Evolutionary conservation across 2,888 invertebrate species (phyloP).

Genomic region (Stenchaetothrips biformis): DNA sequence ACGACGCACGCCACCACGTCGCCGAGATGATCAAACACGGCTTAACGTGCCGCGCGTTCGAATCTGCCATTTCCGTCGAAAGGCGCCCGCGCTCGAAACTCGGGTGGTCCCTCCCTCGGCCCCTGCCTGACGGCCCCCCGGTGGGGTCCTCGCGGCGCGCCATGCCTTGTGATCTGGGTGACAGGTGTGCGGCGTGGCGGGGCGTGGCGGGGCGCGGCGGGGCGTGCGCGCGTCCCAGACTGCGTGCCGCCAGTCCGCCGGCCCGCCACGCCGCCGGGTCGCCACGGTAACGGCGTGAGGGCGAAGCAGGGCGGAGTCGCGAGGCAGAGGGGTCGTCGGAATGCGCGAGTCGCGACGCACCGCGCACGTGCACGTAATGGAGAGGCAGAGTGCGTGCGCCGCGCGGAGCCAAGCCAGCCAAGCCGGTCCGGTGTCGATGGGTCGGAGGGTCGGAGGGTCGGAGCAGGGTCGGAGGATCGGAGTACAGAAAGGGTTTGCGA

Average conservation of each 20-base stretch:
- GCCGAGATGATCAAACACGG: not conserved
- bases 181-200: not conserved
- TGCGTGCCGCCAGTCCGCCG: conserved; percentile 3
- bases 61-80: not conserved
- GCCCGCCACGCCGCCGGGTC: not conserved
- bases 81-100: not conserved
- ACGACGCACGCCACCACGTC: no score
- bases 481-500: no score
- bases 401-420: no score
- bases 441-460: no score
- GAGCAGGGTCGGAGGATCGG: no score
- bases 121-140: not conserved
- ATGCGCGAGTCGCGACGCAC: not conserved
- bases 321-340: not conserved
- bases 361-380: not conserved
- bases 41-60: not conserved
- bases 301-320: not conserved
- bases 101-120: not conserved
- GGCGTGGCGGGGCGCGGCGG: no score
- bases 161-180: conserved; percentile 11
- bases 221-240: not conserved
- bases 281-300: not conserved
- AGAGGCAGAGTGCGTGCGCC: no score
- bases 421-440: no score
- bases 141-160: not conserved